phyloP scores from a whole-genome alignment of 30 jellyfish, hydroid and myxozoan species.

The Haliclystus octoradiatus region DNA sequence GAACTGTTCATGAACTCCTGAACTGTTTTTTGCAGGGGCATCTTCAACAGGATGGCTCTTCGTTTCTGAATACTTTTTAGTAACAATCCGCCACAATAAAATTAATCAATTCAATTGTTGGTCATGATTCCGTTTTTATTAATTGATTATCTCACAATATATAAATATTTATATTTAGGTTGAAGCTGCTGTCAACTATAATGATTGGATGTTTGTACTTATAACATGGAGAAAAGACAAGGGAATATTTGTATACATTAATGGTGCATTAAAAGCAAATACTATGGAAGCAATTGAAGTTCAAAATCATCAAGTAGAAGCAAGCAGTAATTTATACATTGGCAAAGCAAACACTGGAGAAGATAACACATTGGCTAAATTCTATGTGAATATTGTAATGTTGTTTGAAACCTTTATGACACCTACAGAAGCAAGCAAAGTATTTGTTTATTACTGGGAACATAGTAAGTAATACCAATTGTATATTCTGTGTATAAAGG shows the following conservation, averaged over 20 bases:
- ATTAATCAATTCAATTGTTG: too few relatives aligned
- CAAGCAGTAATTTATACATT: constrained; percentile 52
- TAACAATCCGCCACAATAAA: too few relatives aligned
- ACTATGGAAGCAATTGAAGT: constrained; percentile 50
- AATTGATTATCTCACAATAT: too few relatives aligned
- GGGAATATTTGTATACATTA: constrained; percentile 74
- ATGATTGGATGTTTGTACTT: constrained; percentile 62
- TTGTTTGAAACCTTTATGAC: constrained; percentile 58
- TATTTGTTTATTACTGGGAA: constrained; percentile 81
- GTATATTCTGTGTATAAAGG: too few relatives aligned
- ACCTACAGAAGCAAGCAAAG: constrained; percentile 64
- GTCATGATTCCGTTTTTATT: too few relatives aligned
- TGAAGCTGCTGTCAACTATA: constrained; percentile 44
- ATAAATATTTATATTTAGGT: constrained; percentile 27
- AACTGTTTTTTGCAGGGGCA: too few relatives aligned
- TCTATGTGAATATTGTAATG: constrained; percentile 39
- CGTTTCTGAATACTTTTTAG: too few relatives aligned
- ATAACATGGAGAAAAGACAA: constrained; percentile 76
- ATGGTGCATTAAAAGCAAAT: constrained; percentile 48
- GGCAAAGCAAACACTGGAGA: constrained; percentile 50
- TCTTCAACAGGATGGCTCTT: too few relatives aligned
- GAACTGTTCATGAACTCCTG: too few relatives aligned
- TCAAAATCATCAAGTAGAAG: constrained; percentile 65
- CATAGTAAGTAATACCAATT: constrained; percentile 61
- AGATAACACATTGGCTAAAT: constrained; percentile 18